Percentiles rank a stretch among this genome's conserved stretches.
These are phyloP conservation scores for Smutsia gigantea DNA, from an alignment of 2,797 vertebrate genomes.

Conservation along the genomic window DNA sequence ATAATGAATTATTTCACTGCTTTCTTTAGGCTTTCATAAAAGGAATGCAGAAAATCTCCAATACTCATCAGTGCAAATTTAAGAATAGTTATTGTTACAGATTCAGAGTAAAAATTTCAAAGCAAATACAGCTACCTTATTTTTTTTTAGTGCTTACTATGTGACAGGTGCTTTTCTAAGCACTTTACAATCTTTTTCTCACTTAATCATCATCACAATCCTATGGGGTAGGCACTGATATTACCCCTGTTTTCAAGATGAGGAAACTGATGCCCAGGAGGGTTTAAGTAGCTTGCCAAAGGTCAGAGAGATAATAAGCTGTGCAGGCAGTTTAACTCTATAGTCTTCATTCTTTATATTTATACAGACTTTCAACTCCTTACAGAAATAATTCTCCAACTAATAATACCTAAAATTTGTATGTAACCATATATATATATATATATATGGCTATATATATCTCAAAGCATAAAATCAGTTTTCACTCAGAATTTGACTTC, in stretches of 20 bases:
- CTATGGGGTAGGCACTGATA: not conserved
- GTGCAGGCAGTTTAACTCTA: not conserved
- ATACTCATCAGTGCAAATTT: not conserved
- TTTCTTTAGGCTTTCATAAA: not conserved
- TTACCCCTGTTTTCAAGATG: not conserved
- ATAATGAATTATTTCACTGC: not conserved
- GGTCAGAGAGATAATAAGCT: not conserved
- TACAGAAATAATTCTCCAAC: not conserved
- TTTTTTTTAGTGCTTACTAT: not conserved
- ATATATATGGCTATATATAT: not conserved
- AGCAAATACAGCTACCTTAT: not conserved
- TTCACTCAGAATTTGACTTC: not conserved
- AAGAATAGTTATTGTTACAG: not conserved
- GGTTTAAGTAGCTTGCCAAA: not conserved
- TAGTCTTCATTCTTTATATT: not conserved
- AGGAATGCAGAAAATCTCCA: not conserved
- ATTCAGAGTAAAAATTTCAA: constrained; percentile 25
- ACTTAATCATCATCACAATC: not conserved
- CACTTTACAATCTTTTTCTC: not conserved
- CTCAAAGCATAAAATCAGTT: not conserved
- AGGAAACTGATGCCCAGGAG: not conserved
- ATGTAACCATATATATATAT: not conserved
- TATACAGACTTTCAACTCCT: not conserved
- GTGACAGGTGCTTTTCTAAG: not conserved
- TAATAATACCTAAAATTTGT: not conserved